Conservation (phyloP, 2,888 invertebrate species). For the Aphidius colemani region DNA sequence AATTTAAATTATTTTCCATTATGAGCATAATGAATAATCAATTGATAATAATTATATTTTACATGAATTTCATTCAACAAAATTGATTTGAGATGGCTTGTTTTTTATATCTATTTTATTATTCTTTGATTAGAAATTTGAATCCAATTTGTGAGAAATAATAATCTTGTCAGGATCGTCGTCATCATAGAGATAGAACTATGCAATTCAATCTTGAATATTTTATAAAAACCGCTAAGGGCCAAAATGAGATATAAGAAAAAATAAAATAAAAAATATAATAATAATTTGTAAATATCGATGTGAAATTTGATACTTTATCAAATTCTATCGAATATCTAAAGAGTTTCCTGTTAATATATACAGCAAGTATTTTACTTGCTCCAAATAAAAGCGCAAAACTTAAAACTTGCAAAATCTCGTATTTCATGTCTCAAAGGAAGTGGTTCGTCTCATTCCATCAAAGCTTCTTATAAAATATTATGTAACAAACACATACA, state of each 20-base stretch:
- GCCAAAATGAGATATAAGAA: neutral
- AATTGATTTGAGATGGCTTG: too few relatives aligned
- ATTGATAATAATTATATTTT: too few relatives aligned
- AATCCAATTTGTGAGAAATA: too few relatives aligned
- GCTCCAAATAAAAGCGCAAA: slow-evolving; percentile 22
- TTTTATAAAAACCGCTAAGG: neutral
- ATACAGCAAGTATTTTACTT: slow-evolving; percentile 27
- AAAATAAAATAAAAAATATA: too few relatives aligned
- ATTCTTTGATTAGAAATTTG: neutral
- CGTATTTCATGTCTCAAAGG: slow-evolving; percentile 43
- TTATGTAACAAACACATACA: slow-evolving; percentile 7
- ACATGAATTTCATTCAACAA: too few relatives aligned
- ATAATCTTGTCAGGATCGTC: too few relatives aligned
- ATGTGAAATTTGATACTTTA: slow-evolving; percentile 42
- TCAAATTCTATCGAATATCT: slow-evolving; percentile 39
- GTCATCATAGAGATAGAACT: neutral
- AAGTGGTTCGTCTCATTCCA: slow-evolving; percentile 42
- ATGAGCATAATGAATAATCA: too few relatives aligned
- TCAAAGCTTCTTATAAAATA: slow-evolving; percentile 35
- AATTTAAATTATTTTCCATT: too few relatives aligned
- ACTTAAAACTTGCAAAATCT: slow-evolving; percentile 37
- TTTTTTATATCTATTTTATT: neutral
- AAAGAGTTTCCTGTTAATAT: slow-evolving; percentile 38
- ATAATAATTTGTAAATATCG: too few relatives aligned
- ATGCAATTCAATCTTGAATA: neutral